phyloP scores from a whole-genome alignment of 2,113 vertebrate genomes.

The Pterocles burchelli region DNA sequence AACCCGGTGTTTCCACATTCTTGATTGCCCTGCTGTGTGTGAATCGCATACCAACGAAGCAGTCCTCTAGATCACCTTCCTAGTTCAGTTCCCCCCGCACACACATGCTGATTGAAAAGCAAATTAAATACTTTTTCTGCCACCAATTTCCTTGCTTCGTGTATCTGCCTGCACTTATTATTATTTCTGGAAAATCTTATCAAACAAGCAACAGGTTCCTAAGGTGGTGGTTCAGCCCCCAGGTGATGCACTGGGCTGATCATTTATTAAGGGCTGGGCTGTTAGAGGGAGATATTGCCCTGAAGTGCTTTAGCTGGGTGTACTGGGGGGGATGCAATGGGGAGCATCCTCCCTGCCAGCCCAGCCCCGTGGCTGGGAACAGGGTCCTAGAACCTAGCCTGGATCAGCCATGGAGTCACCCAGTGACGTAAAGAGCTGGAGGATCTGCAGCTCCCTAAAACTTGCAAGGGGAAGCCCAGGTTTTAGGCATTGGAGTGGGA shows the following conservation, averaged over 20 bases:
- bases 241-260: neutral
- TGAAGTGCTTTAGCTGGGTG: neutral
- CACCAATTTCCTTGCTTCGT: neutral
- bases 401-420: neutral
- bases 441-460: neutral
- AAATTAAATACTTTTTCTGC: neutral
- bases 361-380: neutral
- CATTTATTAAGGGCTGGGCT: neutral
- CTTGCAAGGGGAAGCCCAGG: neutral
- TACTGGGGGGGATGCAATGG: neutral
- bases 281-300: neutral
- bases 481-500: neutral
- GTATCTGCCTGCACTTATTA: neutral
- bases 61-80: slow-evolving; percentile 41
- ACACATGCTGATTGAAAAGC: neutral
- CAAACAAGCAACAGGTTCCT: neutral
- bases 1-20: neutral
- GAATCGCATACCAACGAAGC: neutral
- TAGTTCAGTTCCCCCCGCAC: neutral
- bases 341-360: neutral
- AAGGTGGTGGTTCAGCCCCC: neutral
- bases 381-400: neutral
- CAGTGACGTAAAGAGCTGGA: neutral
- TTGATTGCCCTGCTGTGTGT: neutral
- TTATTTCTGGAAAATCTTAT: neutral